Evolutionary conservation across 2,113 vertebrate genomes (phyloP).

Genomic region (Hassar affinis): DNA sequence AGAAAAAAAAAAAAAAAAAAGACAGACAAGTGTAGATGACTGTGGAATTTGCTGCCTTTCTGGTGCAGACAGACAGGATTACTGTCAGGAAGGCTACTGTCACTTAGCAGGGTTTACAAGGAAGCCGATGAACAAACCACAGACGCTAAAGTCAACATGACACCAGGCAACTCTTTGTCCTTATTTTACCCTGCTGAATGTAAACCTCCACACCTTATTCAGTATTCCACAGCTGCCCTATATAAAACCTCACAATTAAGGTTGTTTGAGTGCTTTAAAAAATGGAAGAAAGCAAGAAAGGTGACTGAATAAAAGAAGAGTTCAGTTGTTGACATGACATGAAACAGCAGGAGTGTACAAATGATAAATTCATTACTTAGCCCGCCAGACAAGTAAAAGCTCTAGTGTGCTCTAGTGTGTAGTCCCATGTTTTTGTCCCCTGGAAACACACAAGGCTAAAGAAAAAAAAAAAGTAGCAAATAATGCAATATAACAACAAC

Average conservation of each 20-base stretch:
- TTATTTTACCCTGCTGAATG: not conserved
- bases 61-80: not conserved
- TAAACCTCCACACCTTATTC: not conserved
- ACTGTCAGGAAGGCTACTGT: not conserved
- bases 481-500: not conserved
- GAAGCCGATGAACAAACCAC: not conserved
- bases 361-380: not conserved
- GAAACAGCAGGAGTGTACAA: not conserved
- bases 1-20: not conserved
- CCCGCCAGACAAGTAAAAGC: not conserved
- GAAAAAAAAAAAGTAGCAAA: not conserved
- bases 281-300: no score
- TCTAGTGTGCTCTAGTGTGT: no score
- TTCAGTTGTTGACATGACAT: not conserved
- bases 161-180: not conserved
- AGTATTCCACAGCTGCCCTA: not conserved
- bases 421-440: not conserved
- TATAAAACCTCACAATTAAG: not conserved
- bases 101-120: not conserved
- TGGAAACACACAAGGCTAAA: not conserved
- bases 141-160: constrained; percentile 10
- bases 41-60: constrained; percentile 7
- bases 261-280: not conserved
- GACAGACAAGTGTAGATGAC: constrained; percentile 9
- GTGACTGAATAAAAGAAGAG: not conserved